These are phyloP conservation scores for rabbit (Oryctolagus cuniculus) DNA, from an alignment of 2,113 vertebrate genomes.

Conservation along the genomic window DNA sequence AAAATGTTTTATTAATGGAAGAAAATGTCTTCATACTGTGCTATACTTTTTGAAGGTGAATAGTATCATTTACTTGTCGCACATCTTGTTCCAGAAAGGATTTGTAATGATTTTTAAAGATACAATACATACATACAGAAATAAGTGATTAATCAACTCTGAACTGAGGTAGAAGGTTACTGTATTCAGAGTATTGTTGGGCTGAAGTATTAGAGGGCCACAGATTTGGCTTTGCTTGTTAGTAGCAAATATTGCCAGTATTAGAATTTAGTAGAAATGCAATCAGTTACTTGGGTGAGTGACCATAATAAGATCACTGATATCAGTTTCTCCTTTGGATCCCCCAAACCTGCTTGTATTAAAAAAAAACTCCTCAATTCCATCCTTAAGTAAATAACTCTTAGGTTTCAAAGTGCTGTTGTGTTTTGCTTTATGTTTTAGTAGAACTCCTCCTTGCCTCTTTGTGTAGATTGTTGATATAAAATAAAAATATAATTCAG, in stretches of 20 bases:
- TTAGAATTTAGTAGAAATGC: not conserved
- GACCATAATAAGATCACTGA: not conserved
- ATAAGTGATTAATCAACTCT: not conserved
- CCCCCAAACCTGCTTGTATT: not conserved
- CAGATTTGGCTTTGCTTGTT: conserved; percentile 31
- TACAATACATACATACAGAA: not conserved
- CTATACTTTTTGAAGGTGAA: not conserved
- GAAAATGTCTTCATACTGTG: conserved; percentile 15
- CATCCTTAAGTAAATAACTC: not conserved
- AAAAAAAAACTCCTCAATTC: not conserved
- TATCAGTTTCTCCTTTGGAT: conserved; percentile 1
- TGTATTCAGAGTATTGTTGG: not conserved
- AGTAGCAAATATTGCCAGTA: not conserved
- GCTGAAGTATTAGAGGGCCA: not conserved
- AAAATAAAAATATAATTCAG: conserved; percentile 12
- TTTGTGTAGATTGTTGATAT: not conserved
- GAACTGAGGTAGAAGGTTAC: not conserved
- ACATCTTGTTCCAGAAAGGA: conserved; percentile 51
- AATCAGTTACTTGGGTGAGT: conserved; percentile 3
- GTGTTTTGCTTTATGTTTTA: not conserved
- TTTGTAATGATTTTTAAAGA: conserved; percentile 3
- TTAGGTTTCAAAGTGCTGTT: not conserved
- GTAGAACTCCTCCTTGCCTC: not conserved
- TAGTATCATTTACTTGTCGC: not conserved
- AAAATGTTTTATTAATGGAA: conserved; percentile 42